Percentiles rank a stretch among this genome's conserved stretches.
These are phyloP conservation scores for Doryteuthis pealeii DNA, from an alignment of 1,140 invertebrate genomes.

Conservation along the genomic window DNA sequence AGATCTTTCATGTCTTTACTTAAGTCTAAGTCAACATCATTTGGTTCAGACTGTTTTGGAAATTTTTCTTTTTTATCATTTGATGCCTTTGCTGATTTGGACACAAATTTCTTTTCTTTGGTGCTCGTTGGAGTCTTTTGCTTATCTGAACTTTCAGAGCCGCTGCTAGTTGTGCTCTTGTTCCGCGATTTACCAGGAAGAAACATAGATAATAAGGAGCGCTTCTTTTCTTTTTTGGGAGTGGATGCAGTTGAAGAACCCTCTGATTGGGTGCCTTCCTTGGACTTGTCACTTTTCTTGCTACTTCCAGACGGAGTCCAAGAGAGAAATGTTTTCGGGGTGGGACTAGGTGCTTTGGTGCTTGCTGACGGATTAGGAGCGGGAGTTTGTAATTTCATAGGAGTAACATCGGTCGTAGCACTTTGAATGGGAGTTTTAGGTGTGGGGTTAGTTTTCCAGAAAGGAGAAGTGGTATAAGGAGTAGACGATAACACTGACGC, in stretches of 20 bases:
- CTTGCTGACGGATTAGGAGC: neutral
- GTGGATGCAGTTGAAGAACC: neutral
- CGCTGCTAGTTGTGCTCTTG: constrained; percentile 20
- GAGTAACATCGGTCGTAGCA: neutral
- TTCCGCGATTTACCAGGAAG: constrained; percentile 41
- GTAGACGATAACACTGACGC: neutral
- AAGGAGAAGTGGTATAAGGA: neutral
- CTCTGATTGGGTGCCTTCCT: neutral
- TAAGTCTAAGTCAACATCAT: constrained; percentile 28
- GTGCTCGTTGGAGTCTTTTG: constrained; percentile 15
- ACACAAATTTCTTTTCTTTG: constrained; percentile 25
- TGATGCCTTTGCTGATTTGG: constrained; percentile 62
- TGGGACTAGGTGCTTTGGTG: neutral
- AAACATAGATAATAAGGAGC: constrained; percentile 46
- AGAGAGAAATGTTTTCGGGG: neutral
- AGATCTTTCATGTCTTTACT: constrained; percentile 38
- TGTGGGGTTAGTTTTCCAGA: neutral
- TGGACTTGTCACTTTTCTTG: neutral
- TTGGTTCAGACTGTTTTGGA: constrained; percentile 16
- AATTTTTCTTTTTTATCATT: constrained; percentile 68
- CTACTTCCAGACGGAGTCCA: neutral
- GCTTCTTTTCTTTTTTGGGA: constrained; percentile 40
- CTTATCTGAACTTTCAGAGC: constrained; percentile 8
- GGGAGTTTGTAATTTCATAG: neutral
- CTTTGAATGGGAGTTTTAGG: neutral